phyloP scores from a whole-genome alignment of 1,140 invertebrate species.

The Coptotermes formosanus region DNA sequence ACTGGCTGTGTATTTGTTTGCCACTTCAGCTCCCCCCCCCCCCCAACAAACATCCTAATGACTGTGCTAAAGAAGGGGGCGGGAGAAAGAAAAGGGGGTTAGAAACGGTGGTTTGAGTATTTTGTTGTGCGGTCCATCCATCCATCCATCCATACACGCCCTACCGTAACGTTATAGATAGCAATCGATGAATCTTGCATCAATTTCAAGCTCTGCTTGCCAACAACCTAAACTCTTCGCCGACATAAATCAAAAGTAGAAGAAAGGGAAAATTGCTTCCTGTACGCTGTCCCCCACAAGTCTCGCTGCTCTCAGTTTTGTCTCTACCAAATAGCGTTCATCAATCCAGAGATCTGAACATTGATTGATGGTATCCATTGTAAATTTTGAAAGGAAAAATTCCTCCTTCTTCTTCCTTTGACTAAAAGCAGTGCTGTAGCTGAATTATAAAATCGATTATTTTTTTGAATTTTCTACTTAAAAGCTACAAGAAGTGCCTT shows the following conservation, averaged over 20 bases:
- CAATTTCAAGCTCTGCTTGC: constrained; percentile 23
- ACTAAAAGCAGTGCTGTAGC: not conserved
- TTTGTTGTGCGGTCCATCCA: not conserved
- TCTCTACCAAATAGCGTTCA: not conserved
- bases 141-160: not conserved
- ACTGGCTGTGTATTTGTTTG: not conserved
- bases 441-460: constrained; percentile 22
- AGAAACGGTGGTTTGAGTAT: not conserved
- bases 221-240: not conserved
- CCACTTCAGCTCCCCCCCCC: not conserved
- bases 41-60: not conserved
- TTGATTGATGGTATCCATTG: constrained; percentile 25
- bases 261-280: constrained; percentile 5
- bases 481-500: not conserved
- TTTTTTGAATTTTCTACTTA: not conserved
- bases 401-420: not conserved
- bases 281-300: not conserved
- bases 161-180: not conserved
- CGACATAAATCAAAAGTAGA: constrained; percentile 17
- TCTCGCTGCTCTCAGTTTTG: not conserved
- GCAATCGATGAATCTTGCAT: constrained; percentile 25
- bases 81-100: not conserved
- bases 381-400: constrained; percentile 23
- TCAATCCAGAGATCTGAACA: constrained; percentile 24
- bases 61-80: not conserved